phyloP scores from a whole-genome alignment of 30 jellyfish, hydroid and myxozoan species.

The Mastigias papua region DNA sequence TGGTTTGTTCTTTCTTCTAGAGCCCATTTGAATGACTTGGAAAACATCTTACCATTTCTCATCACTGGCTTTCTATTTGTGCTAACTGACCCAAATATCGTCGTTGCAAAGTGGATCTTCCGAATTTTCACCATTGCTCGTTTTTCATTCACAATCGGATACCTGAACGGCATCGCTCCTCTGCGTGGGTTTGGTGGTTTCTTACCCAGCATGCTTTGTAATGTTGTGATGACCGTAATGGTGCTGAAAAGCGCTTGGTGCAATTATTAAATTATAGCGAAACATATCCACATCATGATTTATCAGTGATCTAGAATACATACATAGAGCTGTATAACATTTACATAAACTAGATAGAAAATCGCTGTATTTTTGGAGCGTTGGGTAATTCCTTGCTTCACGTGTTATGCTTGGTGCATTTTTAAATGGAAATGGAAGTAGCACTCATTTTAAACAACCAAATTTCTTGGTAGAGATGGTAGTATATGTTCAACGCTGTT shows the following conservation, averaged over 20 bases:
- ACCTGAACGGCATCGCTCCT: slow-evolving; percentile 32
- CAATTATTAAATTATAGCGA: background rate
- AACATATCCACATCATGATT: too few relatives aligned
- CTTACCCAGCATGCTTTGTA: slow-evolving; percentile 1
- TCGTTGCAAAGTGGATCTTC: slow-evolving; percentile 64
- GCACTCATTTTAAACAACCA: too few relatives aligned
- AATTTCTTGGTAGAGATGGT: too few relatives aligned
- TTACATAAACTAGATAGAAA: too few relatives aligned
- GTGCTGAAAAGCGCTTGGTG: background rate
- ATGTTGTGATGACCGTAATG: slow-evolving; percentile 26
- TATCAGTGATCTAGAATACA: too few relatives aligned
- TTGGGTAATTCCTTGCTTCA: too few relatives aligned
- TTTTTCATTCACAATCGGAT: slow-evolving; percentile 44
- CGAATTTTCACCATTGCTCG: slow-evolving; percentile 77
- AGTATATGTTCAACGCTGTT: too few relatives aligned
- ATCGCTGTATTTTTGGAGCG: too few relatives aligned
- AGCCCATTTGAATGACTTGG: slow-evolving; percentile 79
- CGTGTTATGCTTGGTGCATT: too few relatives aligned
- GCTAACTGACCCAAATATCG: slow-evolving; percentile 57
- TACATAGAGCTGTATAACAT: too few relatives aligned
- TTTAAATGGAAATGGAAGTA: too few relatives aligned
- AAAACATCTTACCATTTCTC: slow-evolving; percentile 75
- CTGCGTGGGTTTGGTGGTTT: slow-evolving; percentile 20
- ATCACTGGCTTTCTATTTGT: slow-evolving; percentile 70
- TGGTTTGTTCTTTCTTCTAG: slow-evolving; percentile 16